Evolutionary conservation across 2,888 invertebrate species (phyloP), one percentile per base, ranked within the genome.

Genomic region (Anaspis maculata): DNA sequence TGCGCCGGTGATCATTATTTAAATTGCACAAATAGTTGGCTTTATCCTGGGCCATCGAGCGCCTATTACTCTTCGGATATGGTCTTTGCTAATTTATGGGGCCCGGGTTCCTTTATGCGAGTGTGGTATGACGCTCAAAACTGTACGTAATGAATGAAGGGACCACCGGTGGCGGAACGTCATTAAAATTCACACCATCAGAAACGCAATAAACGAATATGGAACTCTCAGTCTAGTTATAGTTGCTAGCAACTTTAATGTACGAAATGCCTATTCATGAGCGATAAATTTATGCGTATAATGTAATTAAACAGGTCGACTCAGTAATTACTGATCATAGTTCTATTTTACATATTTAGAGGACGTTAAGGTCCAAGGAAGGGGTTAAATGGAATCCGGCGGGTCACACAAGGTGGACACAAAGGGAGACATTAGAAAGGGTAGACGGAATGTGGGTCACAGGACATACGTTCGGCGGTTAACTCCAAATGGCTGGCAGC

Each of bases 271-370:
- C 35, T 29, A 33, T 36, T 33, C 34, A 35, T 39, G 27, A 32
- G 32, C 36, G 23, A 45, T 45, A 42, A 44, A 44, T 44, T 42
- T 42, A 30, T 32, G 37, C 36, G 36, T 36, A 29, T 45, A 45
- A 34, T 39, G 36, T 38, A 45, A 41, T 41, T 37, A 38, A 41
- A 31, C 34, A 32, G 41, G 41, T 34, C 37, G 34, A 34, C 41
- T 34, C 32, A 22, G 41, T 41, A 41, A 38, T 41, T 41, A 38
- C 32, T 33, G 35, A 38, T 37, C 31, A 41, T 32, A 41, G 34
- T 35, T 32, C 34, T 35, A 26, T 35, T 41, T 28, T 35, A 41
- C 41, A 41, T 41, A 38, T 38, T 38, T 36, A 29, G 27, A 22
- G 16, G 30, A 33, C 22, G 30, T 29, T 25, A 19, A 27, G 32